phyloP scores from a whole-genome alignment of 2,888 invertebrate genomes.

The Axea sp. region DNA sequence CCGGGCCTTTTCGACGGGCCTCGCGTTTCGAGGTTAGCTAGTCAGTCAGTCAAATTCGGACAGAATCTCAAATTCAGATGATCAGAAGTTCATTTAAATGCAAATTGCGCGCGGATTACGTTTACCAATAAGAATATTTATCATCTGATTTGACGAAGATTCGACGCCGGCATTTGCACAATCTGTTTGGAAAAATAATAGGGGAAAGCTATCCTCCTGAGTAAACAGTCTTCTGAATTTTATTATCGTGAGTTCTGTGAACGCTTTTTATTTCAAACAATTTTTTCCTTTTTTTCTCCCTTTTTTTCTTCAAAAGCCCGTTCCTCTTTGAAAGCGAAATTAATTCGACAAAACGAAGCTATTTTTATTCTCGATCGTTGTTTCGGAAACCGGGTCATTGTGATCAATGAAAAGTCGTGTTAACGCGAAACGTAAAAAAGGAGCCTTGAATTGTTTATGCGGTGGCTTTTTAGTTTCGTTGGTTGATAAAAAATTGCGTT shows the following conservation, averaged over 20 bases:
- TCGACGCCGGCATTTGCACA: background rate
- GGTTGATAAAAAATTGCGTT: conserved; percentile 39
- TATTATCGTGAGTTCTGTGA: too few relatives aligned
- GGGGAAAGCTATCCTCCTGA: background rate
- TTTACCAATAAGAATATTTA: conserved; percentile 62
- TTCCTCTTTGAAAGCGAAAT: conserved; percentile 18
- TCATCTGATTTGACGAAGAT: conserved; percentile 50
- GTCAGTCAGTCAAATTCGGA: conserved; percentile 49
- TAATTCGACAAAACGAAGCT: conserved; percentile 11
- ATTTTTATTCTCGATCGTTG: too few relatives aligned
- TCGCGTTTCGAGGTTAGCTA: conserved; percentile 5
- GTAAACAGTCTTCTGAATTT: conserved; percentile 15
- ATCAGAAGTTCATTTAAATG: conserved; percentile 61
- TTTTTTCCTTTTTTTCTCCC: too few relatives aligned
- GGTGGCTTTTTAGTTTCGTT: conserved; percentile 36
- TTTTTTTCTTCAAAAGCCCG: conserved; percentile 15
- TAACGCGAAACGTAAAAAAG: conserved; percentile 20
- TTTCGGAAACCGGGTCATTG: conserved; percentile 35
- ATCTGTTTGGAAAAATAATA: conserved; percentile 29
- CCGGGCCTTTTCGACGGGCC: conserved; percentile 33
- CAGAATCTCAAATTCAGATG: conserved; percentile 57
- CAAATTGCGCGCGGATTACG: conserved; percentile 56
- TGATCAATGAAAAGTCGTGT: conserved; percentile 43
- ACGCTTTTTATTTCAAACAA: too few relatives aligned
- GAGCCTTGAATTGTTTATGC: conserved; percentile 47